These are phyloP conservation scores for Paratrypauchen microcephalus DNA, from an alignment of 2,797 vertebrate species.

Conservation along the genomic window DNA sequence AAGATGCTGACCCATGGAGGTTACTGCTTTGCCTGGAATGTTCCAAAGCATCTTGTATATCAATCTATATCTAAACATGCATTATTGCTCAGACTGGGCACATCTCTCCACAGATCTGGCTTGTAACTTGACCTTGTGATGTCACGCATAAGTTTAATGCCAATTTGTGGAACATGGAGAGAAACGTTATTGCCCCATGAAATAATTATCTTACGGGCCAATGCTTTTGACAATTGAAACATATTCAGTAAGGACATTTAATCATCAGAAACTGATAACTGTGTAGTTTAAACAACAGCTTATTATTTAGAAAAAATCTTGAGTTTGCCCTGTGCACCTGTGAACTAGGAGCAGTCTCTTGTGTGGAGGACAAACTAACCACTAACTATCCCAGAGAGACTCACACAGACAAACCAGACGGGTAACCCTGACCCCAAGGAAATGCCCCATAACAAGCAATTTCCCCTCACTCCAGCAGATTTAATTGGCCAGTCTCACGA, in stretches of 20 bases:
- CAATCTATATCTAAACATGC: too few species aligned
- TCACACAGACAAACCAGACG: slow-evolving; percentile 52
- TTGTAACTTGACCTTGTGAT: too few species aligned
- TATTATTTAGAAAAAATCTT: slow-evolving; percentile 36
- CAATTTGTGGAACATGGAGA: too few species aligned
- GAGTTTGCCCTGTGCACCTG: slow-evolving; percentile 42
- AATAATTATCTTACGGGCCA: too few species aligned
- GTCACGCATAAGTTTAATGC: too few species aligned
- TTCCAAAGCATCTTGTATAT: too few species aligned
- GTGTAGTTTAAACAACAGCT: slow-evolving; percentile 16
- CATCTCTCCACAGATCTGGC: too few species aligned
- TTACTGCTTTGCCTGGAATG: background rate
- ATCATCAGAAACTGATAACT: background rate
- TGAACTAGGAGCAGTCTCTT: slow-evolving; percentile 63
- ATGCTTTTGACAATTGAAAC: too few species aligned
- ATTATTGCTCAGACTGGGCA: too few species aligned
- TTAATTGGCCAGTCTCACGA: slow-evolving; percentile 70
- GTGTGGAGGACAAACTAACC: slow-evolving; percentile 48
- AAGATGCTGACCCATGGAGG: too few species aligned
- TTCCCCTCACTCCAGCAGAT: slow-evolving; percentile 44
- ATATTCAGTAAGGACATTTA: background rate
- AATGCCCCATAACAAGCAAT: slow-evolving; percentile 65
- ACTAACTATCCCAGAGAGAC: slow-evolving; percentile 74
- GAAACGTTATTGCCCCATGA: too few species aligned
- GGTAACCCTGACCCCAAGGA: slow-evolving; percentile 71